A percentile compares a stretch with the other conserved stretches of the same genome.
Conservation (phyloP, 2,113 vertebrate genomes). For the Phalacrocorax aristotelis region DNA sequence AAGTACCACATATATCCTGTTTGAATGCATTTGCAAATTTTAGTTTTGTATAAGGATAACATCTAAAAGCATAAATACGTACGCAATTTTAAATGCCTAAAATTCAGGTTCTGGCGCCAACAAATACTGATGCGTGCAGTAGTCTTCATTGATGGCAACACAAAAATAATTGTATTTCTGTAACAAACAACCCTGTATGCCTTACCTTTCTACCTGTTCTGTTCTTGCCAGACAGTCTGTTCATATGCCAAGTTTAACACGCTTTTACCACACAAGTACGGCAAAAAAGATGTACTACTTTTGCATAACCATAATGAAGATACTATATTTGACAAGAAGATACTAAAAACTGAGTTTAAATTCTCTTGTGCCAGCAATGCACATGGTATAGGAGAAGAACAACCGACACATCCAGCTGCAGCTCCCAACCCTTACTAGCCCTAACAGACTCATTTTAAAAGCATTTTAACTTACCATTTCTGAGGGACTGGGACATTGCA, state of each 20-base stretch:
- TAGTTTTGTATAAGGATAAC: not conserved
- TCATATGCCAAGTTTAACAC: not conserved
- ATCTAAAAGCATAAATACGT: not conserved
- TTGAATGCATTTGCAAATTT: not conserved
- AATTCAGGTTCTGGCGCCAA: not conserved
- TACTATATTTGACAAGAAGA: not conserved
- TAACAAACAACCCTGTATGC: not conserved
- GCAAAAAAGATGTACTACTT: not conserved
- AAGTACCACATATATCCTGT: not conserved
- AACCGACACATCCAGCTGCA: not conserved
- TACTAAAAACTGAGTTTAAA: not conserved
- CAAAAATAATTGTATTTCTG: not conserved
- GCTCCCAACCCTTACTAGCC: not conserved
- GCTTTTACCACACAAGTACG: not conserved
- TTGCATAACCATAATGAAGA: not conserved
- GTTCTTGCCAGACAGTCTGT: not conserved
- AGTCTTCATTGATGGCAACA: not conserved
- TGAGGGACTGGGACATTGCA: not conserved
- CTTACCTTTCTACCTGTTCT: not conserved
- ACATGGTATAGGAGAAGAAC: not conserved
- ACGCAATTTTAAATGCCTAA: not conserved
- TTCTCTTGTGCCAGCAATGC: not conserved
- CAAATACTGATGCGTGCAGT: not conserved
- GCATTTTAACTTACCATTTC: not conserved
- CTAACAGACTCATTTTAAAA: not conserved